phyloP scores from a whole-genome alignment of 2,113 vertebrate species.

The Colinus virginianus region DNA sequence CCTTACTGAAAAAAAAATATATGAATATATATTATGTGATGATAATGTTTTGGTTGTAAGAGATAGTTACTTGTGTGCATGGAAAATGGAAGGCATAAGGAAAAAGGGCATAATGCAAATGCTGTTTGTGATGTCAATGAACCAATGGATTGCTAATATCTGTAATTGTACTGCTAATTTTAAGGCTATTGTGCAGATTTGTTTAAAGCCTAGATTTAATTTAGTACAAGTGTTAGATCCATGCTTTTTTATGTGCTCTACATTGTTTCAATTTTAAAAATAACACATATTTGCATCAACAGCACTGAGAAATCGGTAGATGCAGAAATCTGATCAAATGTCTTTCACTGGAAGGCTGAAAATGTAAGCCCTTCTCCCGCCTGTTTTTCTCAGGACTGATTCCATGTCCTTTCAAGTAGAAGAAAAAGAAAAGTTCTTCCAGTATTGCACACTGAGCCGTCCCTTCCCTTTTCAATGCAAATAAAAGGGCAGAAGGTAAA shows the following conservation, averaged over 20 bases:
- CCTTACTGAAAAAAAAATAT: not conserved
- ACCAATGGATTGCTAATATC: not conserved
- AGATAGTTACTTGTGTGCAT: not conserved
- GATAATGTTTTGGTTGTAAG: not conserved
- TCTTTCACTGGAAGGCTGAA: not conserved
- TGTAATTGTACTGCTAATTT: not conserved
- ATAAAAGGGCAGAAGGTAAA: not conserved
- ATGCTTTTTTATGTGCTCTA: not conserved
- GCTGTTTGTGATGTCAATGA: not conserved
- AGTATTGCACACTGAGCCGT: not conserved
- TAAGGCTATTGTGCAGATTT: not conserved
- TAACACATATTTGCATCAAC: not conserved
- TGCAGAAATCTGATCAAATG: not conserved
- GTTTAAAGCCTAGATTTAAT: not conserved
- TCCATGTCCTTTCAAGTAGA: not conserved
- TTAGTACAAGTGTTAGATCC: not conserved
- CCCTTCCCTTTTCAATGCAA: not conserved
- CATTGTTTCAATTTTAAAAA: not conserved
- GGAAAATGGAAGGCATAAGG: not conserved
- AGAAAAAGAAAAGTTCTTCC: not conserved
- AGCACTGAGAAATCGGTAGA: not conserved
- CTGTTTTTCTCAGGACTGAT: not conserved
- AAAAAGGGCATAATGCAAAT: conserved; percentile 11
- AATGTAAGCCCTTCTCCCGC: not conserved
- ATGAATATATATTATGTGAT: not conserved